Evolutionary conservation across 2,888 invertebrate species (phyloP).

Genomic region (Callosobruchus maculatus): DNA sequence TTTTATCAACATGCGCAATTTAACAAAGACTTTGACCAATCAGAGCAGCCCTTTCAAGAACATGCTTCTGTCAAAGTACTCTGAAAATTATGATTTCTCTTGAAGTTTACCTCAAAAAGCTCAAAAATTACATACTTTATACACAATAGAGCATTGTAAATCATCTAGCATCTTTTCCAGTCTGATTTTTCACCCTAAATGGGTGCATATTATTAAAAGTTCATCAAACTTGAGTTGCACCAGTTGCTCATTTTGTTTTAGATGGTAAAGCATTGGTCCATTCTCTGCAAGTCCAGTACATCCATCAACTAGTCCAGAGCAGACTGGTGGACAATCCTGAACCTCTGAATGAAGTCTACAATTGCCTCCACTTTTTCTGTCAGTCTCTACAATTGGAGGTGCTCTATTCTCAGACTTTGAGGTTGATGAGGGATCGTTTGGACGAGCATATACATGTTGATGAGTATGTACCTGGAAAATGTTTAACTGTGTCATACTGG

Average conservation of each 20-base stretch:
- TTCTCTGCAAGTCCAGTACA: conserved; percentile 86
- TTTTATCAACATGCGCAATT: no score
- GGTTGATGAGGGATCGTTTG: conserved; percentile 82
- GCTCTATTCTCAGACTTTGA: conserved; percentile 81
- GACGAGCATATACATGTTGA: conserved; percentile 88
- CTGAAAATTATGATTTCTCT: no score
- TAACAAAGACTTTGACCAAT: no score
- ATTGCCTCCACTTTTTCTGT: conserved; percentile 87
- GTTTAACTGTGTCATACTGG: conserved; percentile 93
- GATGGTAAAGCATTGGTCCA: conserved; percentile 96
- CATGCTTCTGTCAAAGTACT: no score
- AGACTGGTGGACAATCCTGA: conserved; percentile 76
- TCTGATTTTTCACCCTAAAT: no score
- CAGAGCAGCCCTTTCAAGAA: no score
- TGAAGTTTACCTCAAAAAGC: no score
- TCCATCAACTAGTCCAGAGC: conserved; percentile 91
- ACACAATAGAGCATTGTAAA: no score
- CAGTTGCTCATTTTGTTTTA: conserved; percentile 44
- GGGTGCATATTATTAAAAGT: no score
- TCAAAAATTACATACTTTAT: no score
- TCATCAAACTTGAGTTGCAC: neutral
- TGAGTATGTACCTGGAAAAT: conserved; percentile 85
- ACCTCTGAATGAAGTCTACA: conserved; percentile 79
- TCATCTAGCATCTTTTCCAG: no score
- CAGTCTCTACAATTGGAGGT: conserved; percentile 92